Base-by-base conservation (phyloP, 2,113 vertebrate genomes). In the Phylloscopus trochilus region DNA sequence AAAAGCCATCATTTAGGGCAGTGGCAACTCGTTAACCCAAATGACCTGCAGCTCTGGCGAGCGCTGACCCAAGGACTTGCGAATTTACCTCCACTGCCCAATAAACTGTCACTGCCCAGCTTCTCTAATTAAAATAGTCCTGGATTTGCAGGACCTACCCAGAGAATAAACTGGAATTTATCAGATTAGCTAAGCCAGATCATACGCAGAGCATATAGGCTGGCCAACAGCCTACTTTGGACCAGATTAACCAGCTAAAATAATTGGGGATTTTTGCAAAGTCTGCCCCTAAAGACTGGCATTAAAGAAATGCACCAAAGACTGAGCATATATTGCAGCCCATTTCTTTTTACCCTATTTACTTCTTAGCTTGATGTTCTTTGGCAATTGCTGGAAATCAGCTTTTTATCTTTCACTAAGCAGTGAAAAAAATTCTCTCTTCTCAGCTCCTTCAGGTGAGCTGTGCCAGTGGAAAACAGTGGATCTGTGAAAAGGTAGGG, bases 261-360 rank as follows among this genome's bases (percentile, higher is more conserved):
- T 97, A 97, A 97, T 96, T 94, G 93, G 95, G 95, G 96, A 96
- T 96, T 97, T 97, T 96, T 94, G 90, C 95, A 95, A 95, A 97
- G 96, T 93, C 96, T 95, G 95, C 93, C 95, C 95, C 96, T 96
- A 78, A 96, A 97, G 95, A 96, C 96, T 62, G 53, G 86, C 89
- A 96, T 96, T 96, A 97, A 95, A 96, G 80, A 96, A 92, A 76
- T 31, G 74, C 73, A 93, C 92, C 77, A 66, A 96, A 91, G 92
- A 84, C 72, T 72, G 86, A 96, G 58, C 86, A 31, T 93, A 64
- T 58, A 95, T 62, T 92, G 90, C 66, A 96, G 92, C 74, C 73
- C 76, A 69, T 89, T 96, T 96, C 80, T 95, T 95, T 95, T 93
- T 62, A 87, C 93, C 53, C 62, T 82, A 1, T 95, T 94, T 87